Evolutionary conservation across 2,113 vertebrate genomes (phyloP).

Genomic region (Neogobius melanostomus): DNA sequence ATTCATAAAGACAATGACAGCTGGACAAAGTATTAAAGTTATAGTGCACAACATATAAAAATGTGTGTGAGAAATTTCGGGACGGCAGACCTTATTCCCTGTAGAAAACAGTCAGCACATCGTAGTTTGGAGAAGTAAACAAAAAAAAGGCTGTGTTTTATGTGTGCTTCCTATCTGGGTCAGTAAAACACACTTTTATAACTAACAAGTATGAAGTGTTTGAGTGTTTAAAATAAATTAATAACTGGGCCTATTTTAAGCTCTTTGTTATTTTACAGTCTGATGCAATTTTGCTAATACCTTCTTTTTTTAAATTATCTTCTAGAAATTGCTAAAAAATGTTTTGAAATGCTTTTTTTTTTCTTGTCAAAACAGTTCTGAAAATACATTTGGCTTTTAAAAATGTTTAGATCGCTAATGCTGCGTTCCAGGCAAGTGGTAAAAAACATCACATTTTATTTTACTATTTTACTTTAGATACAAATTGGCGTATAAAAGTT

Average conservation of each 20-base stretch:
- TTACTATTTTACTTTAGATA: too few species aligned
- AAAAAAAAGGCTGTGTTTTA: conserved; percentile 1
- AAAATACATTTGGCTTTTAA: too few species aligned
- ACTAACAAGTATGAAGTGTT: not conserved
- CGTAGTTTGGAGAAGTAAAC: conserved; percentile 4
- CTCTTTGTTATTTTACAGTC: not conserved
- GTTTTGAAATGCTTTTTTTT: not conserved
- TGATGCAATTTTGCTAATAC: not conserved
- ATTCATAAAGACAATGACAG: not conserved
- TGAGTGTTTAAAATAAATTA: not conserved
- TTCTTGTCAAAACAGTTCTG: too few species aligned
- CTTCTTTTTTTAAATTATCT: too few species aligned
- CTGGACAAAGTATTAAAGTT: not conserved
- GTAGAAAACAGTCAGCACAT: conserved; percentile 2
- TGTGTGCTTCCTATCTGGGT: not conserved
- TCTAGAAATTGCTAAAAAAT: not conserved
- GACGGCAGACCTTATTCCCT: conserved; percentile 2
- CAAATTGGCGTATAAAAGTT: too few species aligned
- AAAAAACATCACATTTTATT: too few species aligned
- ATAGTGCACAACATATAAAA: not conserved
- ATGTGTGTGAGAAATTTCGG: not conserved
- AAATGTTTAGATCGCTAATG: too few species aligned
- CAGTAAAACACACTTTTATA: conserved; percentile 2
- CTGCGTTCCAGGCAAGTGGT: too few species aligned
- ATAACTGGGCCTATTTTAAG: not conserved